phyloP scores from a whole-genome alignment of 2,113 vertebrate genomes.

The Cyprinodon variegatus region DNA sequence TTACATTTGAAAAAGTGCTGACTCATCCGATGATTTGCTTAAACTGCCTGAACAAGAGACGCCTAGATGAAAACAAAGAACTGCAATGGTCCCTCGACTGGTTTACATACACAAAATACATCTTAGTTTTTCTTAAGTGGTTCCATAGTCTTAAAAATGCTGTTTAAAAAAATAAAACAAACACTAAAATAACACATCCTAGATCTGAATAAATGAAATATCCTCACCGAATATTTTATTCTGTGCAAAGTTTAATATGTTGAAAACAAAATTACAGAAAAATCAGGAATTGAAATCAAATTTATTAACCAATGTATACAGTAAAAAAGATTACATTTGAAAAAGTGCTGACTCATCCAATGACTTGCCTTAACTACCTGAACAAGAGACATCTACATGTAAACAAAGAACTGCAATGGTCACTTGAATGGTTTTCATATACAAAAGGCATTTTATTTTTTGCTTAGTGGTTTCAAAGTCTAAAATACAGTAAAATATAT shows the following conservation, averaged over 20 bases:
- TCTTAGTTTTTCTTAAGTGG: not conserved
- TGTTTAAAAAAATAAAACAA: too few relatives aligned
- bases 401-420: not conserved
- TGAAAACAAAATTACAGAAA: too few relatives aligned
- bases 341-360: not conserved
- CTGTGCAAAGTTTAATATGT: too few relatives aligned
- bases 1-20: not conserved
- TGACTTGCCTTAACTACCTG: not conserved
- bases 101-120: not conserved
- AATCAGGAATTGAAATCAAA: too few relatives aligned
- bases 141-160: too few relatives aligned
- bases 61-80: too few relatives aligned
- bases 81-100: not conserved
- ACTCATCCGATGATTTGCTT: not conserved
- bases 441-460: not conserved
- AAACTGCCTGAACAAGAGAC: not conserved
- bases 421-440: not conserved
- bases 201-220: too few relatives aligned
- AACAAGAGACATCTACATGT: not conserved
- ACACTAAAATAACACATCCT: too few relatives aligned
- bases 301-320: not conserved
- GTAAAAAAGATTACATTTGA: not conserved
- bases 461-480: not conserved
- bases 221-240: too few relatives aligned
- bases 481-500: not conserved